Evolutionary conservation across 1,140 invertebrate genomes (phyloP), one percentile per base, ranked within the genome.

Genomic region (Tigriopus japonicus): DNA sequence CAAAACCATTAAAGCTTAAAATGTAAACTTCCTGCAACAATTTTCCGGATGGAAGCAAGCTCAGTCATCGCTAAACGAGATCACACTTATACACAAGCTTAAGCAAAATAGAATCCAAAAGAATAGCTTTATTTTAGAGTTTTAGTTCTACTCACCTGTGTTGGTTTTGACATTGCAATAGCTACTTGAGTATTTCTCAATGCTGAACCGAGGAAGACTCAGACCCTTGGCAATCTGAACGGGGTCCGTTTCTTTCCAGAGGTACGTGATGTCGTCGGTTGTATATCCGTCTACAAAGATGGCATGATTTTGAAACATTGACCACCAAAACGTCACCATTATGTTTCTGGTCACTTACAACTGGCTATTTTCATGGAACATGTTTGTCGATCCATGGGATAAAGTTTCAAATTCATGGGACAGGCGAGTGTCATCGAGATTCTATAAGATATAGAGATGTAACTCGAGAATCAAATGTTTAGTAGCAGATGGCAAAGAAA

Each of bases 81-180:
- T n/a, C n/a, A n/a, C n/a, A n/a, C n/a, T n/a, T n/a, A n/a, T n/a
- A n/a, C n/a, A n/a, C n/a, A n/a, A n/a, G n/a, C n/a, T n/a, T n/a
- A n/a, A n/a, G n/a, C 52, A 17, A 52, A 52, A 52, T 9, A 10
- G 19, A 52, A 13, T 12, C 9, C 12, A 12, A 12, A 19, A 12
- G 12, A 10, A 19, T 12, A 12, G 19, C 10, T 52, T 52, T 19
- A 9, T 12, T 12, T 13, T 19, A 52, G 51, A 52, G 51, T 12
- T 13, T 52, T 17, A 12, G 6, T 12, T 6, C 28, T 9, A 35
- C 28, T 9, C 75, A 91, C 90, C 90, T 67, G 90, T 95, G 71
- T 92, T 93, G 55, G 91, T 95, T 74, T 87, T 89, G 73, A 87
- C 90, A 73, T 92, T 91, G 71, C 90, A 95, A 69, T 91, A 90